Base-by-base conservation (phyloP, 2,888 invertebrate species). In the Lordiphosa andalusiaca region DNA sequence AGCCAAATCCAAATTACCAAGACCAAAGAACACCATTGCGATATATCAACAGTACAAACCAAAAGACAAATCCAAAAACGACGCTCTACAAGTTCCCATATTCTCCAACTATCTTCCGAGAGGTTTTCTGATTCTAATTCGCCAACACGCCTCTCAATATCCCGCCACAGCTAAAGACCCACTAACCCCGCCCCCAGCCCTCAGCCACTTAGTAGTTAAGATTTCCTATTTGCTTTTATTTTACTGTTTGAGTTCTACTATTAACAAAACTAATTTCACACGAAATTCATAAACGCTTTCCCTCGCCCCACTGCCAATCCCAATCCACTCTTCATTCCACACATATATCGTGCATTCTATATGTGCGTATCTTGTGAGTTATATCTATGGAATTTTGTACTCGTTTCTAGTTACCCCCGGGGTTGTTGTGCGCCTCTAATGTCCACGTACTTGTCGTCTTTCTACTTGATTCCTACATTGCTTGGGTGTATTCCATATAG, bases 361-460 rank as follows among this genome's bases (percentile, higher is more conserved):
- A 55, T 47, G 50, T 67, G 54, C 53, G 40, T 56, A 42, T 58
- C 25, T 51, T 57, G 55, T 70, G 41, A 44, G 54, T 61, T 30
- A 57, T 51, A 69, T 54, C 57, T 58, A 57, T 67, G 52, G 52
- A 67, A 46, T 67, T 80, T 73, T 81, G 63, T 81, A 83, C 73
- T 81, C 68, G 77, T 82, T 82, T 87, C 69, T 84, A 87, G 87
- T 87, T 84, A 86, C 87, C 50, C 85, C 87, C 58, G 87, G 87
- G 71, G 84, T 86, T 69, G 86, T 87, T 69, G 86, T 87, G 70
- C 86, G 86, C 75, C 73, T 85, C 61, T 86, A 86, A 75, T 41
- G 59, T 56, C 49, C 64, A 54, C 59, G 40, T 54, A 47, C 67
- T 37, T 39, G 57, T 63, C 67, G 56, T 63, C 58, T 65, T 76